Evolutionary conservation across 2,797 vertebrate genomes (phyloP).

Genomic region (Sciurus carolinensis): DNA sequence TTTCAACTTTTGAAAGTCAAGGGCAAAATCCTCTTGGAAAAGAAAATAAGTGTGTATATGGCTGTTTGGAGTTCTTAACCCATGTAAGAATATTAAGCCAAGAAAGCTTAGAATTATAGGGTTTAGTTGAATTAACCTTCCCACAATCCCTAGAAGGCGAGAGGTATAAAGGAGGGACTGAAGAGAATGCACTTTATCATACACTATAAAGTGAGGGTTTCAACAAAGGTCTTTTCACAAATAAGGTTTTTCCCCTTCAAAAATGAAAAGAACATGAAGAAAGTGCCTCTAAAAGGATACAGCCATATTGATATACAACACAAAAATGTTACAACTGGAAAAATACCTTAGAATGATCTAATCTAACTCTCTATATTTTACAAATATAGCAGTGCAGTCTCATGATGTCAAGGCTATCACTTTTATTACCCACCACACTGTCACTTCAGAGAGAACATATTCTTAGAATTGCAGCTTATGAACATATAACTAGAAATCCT

Average conservation of each 20-base stretch:
- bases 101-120: slow-evolving; percentile 61
- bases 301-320: slow-evolving; percentile 23
- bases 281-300: slow-evolving; percentile 50
- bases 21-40: slow-evolving; percentile 63
- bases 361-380: slow-evolving; percentile 48
- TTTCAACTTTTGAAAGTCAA: slow-evolving; percentile 65
- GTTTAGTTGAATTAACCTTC: slow-evolving; percentile 42
- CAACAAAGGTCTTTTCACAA: slow-evolving; percentile 49
- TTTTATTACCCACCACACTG: slow-evolving; percentile 31
- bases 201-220: slow-evolving; percentile 12
- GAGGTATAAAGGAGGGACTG: background rate
- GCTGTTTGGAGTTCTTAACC: slow-evolving; percentile 68
- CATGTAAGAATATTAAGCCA: slow-evolving; percentile 65
- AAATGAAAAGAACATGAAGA: slow-evolving; percentile 53
- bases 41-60: slow-evolving; percentile 20
- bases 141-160: slow-evolving; percentile 6
- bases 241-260: background rate
- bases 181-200: slow-evolving; percentile 29
- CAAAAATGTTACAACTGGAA: slow-evolving; percentile 64
- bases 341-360: slow-evolving; percentile 50
- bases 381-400: slow-evolving; percentile 45
- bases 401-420: background rate
- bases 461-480: slow-evolving; percentile 26
- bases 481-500: slow-evolving; percentile 36
- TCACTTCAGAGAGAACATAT: slow-evolving; percentile 59